Base-by-base conservation (phyloP, 2,113 vertebrate genomes). In the Gambusia affinis region DNA sequence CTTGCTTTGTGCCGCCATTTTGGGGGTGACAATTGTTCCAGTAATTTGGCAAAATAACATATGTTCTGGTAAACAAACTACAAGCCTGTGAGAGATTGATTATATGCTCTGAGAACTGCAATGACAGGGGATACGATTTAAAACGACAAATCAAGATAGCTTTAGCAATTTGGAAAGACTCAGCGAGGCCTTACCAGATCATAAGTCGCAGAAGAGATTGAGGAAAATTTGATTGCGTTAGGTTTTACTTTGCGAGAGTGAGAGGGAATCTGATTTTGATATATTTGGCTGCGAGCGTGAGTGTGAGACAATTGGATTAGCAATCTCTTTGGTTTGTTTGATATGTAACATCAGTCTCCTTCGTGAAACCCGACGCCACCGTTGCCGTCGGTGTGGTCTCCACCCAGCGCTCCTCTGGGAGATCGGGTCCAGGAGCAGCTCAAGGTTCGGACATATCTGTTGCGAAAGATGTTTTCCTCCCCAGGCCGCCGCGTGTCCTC, bases 211-310 rank as follows among this genome's bases (percentile, higher is more conserved):
- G 70, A 86, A 80, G 86, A 44, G 72, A 92, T 85, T 80, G 87
- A 84, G 74, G 67, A 72, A 86, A 87, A 93, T 91, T 76, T 75
- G 83, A 94, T 92, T 91, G 84, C 67, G 76, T 83, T 81, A 72
- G 93, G 87, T 94, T 93, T 91, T 89, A 90, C 87, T 93, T 88
- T 89, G 84, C 72, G 39, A 79, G 89, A 92, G 92, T 92, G 90
- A 93, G 89, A 88, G 86, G 78, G 71, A 94, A 94, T 95, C 89
- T 81, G 87, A 94, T 95, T 94, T 93, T 89, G 92, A 91, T 93
- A 93, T 90, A 93, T 94, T 93, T 93, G 90, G 90, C 90, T 86
- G 81, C 68, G 54, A 64, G 85, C 89, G 88, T 88, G 81, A 94
- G 92, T 91, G 93, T 88, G 79, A 73, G 82, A 87, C 85, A 93